A percentile compares a stretch with the other conserved stretches of the same genome.
Conservation (phyloP, 1,140 invertebrate species). For the Stegodyphus dumicola region DNA sequence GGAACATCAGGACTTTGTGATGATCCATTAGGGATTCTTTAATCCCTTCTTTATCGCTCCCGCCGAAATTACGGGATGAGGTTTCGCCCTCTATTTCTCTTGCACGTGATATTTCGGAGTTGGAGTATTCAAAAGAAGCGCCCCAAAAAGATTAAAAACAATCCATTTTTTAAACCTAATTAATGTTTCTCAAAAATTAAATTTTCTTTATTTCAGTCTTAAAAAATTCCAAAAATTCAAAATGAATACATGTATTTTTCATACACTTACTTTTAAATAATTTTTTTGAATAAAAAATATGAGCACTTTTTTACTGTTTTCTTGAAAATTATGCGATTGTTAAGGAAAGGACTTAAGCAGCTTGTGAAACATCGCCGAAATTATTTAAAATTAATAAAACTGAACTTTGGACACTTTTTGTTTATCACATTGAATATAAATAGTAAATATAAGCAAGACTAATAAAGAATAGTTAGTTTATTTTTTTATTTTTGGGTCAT, state of each 20-base stretch:
- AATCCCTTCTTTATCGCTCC: not conserved
- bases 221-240: not conserved
- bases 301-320: not conserved
- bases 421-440: too few species aligned
- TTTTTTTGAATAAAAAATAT: too few species aligned
- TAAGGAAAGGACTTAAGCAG: not conserved
- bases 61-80: not conserved
- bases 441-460: too few species aligned
- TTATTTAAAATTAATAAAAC: too few species aligned
- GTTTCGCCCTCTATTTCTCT: not conserved
- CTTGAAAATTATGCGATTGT: not conserved
- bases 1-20: too few species aligned
- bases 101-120: not conserved
- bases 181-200: not conserved
- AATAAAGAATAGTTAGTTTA: too few species aligned
- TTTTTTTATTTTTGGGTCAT: too few species aligned
- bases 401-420: too few species aligned
- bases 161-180: not conserved
- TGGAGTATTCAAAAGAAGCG: not conserved
- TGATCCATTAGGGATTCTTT: too few species aligned
- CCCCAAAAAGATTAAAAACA: not conserved
- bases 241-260: not conserved
- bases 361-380: too few species aligned
- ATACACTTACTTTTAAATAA: too few species aligned
- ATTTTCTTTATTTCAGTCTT: not conserved